A percentile compares a stretch with the other conserved stretches of the same genome.
phyloP scores from a whole-genome alignment of 1,140 invertebrate species.

The Eumeta japonica region DNA sequence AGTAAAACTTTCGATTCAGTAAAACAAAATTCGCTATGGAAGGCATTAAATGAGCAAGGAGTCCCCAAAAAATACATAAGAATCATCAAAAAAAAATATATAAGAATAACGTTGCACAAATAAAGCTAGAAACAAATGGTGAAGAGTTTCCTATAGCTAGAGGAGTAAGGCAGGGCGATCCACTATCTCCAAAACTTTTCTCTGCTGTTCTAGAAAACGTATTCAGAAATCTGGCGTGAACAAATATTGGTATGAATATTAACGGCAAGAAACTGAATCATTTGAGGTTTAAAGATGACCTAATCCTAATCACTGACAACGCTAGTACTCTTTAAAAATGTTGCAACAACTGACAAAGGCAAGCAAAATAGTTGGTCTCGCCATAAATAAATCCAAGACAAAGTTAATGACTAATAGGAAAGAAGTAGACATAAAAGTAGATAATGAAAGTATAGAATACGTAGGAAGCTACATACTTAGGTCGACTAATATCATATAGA shows the following conservation, averaged over 20 bases:
- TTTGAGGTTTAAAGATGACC: constrained; percentile 23
- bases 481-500: too few relatives aligned
- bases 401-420: constrained; percentile 15
- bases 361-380: constrained; percentile 8
- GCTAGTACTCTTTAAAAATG: constrained; percentile 9
- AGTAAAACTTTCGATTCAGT: too few relatives aligned
- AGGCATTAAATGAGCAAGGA: not conserved
- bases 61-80: constrained; percentile 6
- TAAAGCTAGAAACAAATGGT: constrained; percentile 7
- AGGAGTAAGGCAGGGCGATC: constrained; percentile 6
- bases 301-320: constrained; percentile 15
- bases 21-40: too few relatives aligned
- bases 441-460: too few relatives aligned
- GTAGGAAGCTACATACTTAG: too few relatives aligned
- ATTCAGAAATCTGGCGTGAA: too few relatives aligned
- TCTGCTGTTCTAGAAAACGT: constrained; percentile 6
- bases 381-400: constrained; percentile 17
- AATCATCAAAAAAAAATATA: constrained; percentile 8
- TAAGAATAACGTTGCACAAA: not conserved
- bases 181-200: constrained; percentile 5
- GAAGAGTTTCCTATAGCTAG: constrained; percentile 6
- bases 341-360: too few relatives aligned
- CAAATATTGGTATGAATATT: constrained; percentile 12
- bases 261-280: constrained; percentile 17
- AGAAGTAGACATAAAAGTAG: too few relatives aligned